Base-by-base conservation (phyloP, 2,797 vertebrate genomes). In the Pygocentrus nattereri region DNA sequence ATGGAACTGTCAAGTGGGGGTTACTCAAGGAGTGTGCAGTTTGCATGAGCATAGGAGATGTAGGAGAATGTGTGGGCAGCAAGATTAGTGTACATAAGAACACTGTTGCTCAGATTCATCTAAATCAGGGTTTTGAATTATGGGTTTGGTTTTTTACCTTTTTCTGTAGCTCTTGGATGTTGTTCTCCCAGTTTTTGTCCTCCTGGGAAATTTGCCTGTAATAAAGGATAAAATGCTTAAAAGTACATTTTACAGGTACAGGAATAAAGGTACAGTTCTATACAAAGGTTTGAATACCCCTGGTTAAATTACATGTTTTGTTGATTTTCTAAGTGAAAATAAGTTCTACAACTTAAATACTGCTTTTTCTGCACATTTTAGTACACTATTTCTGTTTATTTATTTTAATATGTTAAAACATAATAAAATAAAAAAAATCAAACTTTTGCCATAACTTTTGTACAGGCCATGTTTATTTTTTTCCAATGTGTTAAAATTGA, bases 181-280 rank as follows among this genome's bases (percentile, higher is more conserved):
- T 99, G 88, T 95, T 95, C 91, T 98, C 97, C 98, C 98, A 99
- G 88, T 99, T 99, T 93, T 97, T 98, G 90, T 99, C 98, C 90
- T 99, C 97, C 87, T 99, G 97, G 82, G 98, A 99, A 87, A 99
- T 99, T 94, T 99, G 94, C 82, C 98, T 99, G 83, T 90, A 50
- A 88, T n/a, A 44, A 73, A 18, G 27, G 6, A 47, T 30, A 73
- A 56, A 54, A n/a, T 34, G 16, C 23, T 25, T 6, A 19, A 41
- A 16, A 61, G 21, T 38, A 11, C 41, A 38, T 79, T 25, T 54
- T 27, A 62, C 23, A 50, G 49, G 16, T 50, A 44, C 41, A 12
- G 41, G 12, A 38, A 38, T 6, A 44, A 8, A 44, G 11, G 41
- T 44, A 44, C 1, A 44, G 12, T 44, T 10, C 44, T 44, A 44